Evolutionary conservation across 2,888 invertebrate genomes (phyloP).

Genomic region (Plutella xylostella): DNA sequence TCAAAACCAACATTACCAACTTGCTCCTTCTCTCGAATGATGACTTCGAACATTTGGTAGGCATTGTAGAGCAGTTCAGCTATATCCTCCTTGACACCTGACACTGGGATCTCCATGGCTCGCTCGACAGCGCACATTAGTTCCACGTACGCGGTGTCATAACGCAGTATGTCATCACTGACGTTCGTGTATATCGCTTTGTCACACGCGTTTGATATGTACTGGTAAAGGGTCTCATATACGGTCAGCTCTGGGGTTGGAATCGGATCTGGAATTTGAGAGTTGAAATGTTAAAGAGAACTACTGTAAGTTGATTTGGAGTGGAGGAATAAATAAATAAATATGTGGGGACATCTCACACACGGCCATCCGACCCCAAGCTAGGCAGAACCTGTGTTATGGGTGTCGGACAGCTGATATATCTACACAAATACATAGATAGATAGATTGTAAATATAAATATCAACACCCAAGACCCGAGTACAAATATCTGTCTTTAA

Average conservation of each 20-base stretch:
- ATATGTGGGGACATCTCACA: too few species aligned
- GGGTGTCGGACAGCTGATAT: too few species aligned
- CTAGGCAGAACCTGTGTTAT: too few species aligned
- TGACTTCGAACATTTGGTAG: constrained; percentile 37
- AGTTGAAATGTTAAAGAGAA: not conserved
- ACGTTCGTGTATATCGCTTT: constrained; percentile 43
- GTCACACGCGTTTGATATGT: constrained; percentile 43
- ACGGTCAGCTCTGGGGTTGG: constrained; percentile 42
- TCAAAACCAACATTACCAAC: constrained; percentile 29
- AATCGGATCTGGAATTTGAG: constrained; percentile 42
- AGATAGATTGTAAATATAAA: too few species aligned
- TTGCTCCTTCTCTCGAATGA: constrained; percentile 41
- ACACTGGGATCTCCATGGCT: constrained; percentile 56
- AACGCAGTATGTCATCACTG: constrained; percentile 33
- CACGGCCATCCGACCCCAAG: too few species aligned
- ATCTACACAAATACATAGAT: too few species aligned
- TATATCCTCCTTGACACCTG: constrained; percentile 42
- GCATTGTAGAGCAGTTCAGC: constrained; percentile 34
- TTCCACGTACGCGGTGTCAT: constrained; percentile 53
- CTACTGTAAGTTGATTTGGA: not conserved
- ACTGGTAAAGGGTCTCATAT: constrained; percentile 31
- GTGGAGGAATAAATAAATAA: too few species aligned
- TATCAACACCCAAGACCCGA: too few species aligned
- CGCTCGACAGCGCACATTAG: constrained; percentile 41
- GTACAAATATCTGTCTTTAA: too few species aligned